Conservation (phyloP, 1,140 invertebrate genomes). For the Megalonaias nervosa region DNA sequence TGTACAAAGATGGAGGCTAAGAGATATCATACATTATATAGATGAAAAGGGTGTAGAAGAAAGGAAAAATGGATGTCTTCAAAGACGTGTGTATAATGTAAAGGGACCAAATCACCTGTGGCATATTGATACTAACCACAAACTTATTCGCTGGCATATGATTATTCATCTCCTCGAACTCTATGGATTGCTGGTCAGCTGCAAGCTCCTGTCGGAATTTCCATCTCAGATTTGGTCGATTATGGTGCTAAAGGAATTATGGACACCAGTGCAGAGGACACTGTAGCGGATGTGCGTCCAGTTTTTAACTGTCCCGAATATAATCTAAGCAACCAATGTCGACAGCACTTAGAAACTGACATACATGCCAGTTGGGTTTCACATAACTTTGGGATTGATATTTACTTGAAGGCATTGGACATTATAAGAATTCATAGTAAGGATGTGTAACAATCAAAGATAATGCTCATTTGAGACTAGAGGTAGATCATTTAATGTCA, state of each 20-base stretch:
- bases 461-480: too few relatives aligned
- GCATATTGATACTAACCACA: constrained; percentile 26
- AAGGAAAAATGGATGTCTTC: constrained; percentile 4
- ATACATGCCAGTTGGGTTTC: constrained; percentile 2
- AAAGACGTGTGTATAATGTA: constrained; percentile 9
- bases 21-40: neutral
- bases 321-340: constrained; percentile 1
- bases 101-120: constrained; percentile 19
- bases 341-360: neutral
- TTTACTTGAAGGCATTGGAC: constrained; percentile 12
- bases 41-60: neutral
- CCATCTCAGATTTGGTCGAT: neutral
- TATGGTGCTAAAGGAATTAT: neutral
- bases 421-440: constrained; percentile 1
- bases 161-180: constrained; percentile 24
- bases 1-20: constrained; percentile 1
- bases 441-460: too few relatives aligned
- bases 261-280: neutral
- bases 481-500: too few relatives aligned
- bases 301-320: neutral
- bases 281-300: neutral
- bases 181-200: constrained; percentile 23
- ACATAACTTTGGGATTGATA: constrained; percentile 13
- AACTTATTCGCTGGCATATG: constrained; percentile 22
- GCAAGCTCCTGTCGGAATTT: neutral